phyloP scores from a whole-genome alignment of 2,797 vertebrate genomes.

The Chelon labrosus region DNA sequence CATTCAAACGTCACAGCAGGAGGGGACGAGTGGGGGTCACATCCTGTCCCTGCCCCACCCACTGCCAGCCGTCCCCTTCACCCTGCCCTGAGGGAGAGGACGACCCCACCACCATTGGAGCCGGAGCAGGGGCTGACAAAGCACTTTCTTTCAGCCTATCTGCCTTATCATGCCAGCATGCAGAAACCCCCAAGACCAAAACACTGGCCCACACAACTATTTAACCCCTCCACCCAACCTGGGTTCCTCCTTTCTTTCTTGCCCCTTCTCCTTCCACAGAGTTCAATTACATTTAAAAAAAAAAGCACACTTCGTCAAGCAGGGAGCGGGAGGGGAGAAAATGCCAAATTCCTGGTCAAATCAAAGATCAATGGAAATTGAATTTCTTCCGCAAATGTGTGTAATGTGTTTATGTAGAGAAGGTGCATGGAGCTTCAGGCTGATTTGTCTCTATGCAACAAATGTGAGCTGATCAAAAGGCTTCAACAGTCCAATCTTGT shows the following conservation, averaged over 20 bases:
- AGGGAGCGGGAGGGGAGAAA: not conserved
- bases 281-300: slow-evolving; percentile 60
- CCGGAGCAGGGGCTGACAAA: slow-evolving; percentile 66
- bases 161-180: slow-evolving; percentile 39
- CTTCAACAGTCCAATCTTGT: slow-evolving; percentile 20
- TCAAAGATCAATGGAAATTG: slow-evolving; percentile 70
- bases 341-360: slow-evolving; percentile 49
- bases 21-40: slow-evolving; percentile 19
- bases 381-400: slow-evolving; percentile 65
- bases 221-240: slow-evolving; percentile 19
- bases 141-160: slow-evolving; percentile 64
- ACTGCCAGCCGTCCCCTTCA: slow-evolving; percentile 61
- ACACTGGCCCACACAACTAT: slow-evolving; percentile 26
- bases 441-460: slow-evolving; percentile 57
- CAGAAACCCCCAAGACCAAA: slow-evolving; percentile 39
- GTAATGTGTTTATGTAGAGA: slow-evolving; percentile 59
- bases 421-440: not conserved
- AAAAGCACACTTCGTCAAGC: slow-evolving; percentile 33
- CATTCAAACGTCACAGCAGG: slow-evolving; percentile 67
- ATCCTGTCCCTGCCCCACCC: slow-evolving; percentile 70
- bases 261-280: slow-evolving; percentile 25
- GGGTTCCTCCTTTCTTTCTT: not conserved
- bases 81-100: slow-evolving; percentile 55
- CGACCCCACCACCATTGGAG: slow-evolving; percentile 29
- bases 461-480: slow-evolving; percentile 28